These are phyloP conservation scores for Gnatocerus cornutus DNA, from an alignment of 2,888 invertebrate genomes.

Conservation along the genomic window DNA sequence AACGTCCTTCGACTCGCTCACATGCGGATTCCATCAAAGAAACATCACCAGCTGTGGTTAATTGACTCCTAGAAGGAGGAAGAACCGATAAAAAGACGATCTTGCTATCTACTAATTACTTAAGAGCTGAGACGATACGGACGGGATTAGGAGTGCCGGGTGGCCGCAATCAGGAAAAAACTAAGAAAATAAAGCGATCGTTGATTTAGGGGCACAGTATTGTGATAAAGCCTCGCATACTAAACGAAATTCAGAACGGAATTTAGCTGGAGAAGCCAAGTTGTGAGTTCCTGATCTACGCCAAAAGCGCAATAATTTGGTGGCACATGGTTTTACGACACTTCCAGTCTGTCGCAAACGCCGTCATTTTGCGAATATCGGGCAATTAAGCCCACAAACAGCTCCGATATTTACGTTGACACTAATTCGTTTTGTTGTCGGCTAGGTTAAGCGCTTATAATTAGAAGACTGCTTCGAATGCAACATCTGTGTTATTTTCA, in stretches of 20 bases:
- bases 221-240: no score
- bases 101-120: slow-evolving; percentile 36
- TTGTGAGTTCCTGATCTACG: no score
- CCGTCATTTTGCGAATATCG: neutral
- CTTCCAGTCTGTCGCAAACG: no score
- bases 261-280: no score
- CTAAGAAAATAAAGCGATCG: no score
- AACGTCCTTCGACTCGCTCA: slow-evolving; percentile 44
- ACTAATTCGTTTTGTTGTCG: slow-evolving; percentile 30
- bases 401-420: slow-evolving; percentile 28
- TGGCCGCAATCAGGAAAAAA: neutral
- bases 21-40: slow-evolving; percentile 53
- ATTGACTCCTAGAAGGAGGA: slow-evolving; percentile 50
- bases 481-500: slow-evolving; percentile 46
- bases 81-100: slow-evolving; percentile 39
- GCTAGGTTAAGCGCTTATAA: slow-evolving; percentile 42
- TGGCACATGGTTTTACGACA: no score
- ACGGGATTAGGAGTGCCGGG: slow-evolving; percentile 4
- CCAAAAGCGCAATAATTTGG: no score
- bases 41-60: slow-evolving; percentile 54
- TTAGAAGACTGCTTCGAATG: slow-evolving; percentile 31
- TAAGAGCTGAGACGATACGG: slow-evolving; percentile 12
- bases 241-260: no score
- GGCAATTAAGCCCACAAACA: slow-evolving; percentile 14
- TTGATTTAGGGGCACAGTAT: no score